Conservation (phyloP, 2,113 vertebrate genomes). For the Chamaea fasciata region DNA sequence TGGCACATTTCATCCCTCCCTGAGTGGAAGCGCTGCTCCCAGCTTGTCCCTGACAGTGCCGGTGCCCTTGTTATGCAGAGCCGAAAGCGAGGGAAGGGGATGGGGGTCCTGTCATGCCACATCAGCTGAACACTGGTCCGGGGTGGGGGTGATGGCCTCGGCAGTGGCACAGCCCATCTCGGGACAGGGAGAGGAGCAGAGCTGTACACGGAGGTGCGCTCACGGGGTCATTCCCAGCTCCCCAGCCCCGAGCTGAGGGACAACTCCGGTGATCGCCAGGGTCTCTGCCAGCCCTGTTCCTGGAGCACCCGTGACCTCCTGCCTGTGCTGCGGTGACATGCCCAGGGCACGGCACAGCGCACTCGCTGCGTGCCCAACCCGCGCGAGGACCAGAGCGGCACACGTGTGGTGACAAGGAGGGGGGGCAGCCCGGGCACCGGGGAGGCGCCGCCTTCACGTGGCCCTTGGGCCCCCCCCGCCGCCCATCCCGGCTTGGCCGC, state of each 20-base stretch:
- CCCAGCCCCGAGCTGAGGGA: background rate
- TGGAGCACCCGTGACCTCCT: background rate
- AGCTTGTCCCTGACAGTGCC: background rate
- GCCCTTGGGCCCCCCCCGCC: background rate
- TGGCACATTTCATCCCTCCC: background rate
- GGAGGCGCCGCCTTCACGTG: background rate
- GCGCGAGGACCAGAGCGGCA: background rate
- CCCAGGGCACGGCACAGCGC: background rate
- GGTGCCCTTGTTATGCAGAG: background rate
- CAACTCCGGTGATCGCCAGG: background rate
- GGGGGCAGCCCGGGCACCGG: background rate
- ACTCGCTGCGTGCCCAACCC: background rate
- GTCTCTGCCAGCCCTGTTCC: background rate
- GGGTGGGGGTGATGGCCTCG: fast-evolving
- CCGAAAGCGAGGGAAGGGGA: background rate
- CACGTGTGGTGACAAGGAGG: background rate
- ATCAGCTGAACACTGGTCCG: background rate
- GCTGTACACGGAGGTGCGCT: fast-evolving
- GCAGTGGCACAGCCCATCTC: background rate
- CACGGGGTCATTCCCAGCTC: background rate
- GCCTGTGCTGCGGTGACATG: background rate
- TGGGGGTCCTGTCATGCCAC: background rate
- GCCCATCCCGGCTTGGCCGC: background rate
- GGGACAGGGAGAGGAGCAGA: background rate
- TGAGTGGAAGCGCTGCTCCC: fast-evolving